These are phyloP conservation scores for Drosophila ezoana DNA, from an alignment of 2,888 invertebrate genomes.

Conservation along the genomic window DNA sequence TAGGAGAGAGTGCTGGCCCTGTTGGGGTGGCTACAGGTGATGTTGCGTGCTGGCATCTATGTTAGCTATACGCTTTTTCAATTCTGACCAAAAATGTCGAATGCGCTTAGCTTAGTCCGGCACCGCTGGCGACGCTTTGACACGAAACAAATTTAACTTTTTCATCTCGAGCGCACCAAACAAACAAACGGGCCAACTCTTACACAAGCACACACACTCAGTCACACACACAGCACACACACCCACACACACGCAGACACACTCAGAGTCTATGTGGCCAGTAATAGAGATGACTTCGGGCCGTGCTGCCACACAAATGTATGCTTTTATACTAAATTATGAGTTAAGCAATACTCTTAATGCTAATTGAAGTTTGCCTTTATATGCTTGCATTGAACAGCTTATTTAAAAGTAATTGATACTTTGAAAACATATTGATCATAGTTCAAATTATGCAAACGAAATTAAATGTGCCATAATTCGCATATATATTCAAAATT, in stretches of 20 bases:
- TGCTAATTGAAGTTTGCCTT: not conserved
- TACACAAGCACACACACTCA: slow-evolving; percentile 20
- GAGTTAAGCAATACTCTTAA: slow-evolving; percentile 3
- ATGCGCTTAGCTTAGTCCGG: slow-evolving; percentile 73
- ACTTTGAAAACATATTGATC: not conserved
- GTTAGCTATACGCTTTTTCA: slow-evolving; percentile 56
- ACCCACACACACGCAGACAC: slow-evolving; percentile 12
- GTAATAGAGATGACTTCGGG: slow-evolving; percentile 16
- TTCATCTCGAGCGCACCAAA: slow-evolving; percentile 71
- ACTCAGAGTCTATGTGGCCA: slow-evolving; percentile 16
- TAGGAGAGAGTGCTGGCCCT: not conserved
- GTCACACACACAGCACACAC: not conserved
- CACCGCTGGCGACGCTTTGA: slow-evolving; percentile 73
- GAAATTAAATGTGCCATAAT: too few relatives aligned
- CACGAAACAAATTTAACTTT: slow-evolving; percentile 81
- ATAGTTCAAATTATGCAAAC: too few relatives aligned
- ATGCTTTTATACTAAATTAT: not conserved
- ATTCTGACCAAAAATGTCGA: slow-evolving; percentile 76
- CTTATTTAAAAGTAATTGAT: not conserved
- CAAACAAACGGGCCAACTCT: slow-evolving; percentile 16
- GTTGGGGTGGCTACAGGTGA: slow-evolving; percentile 22
- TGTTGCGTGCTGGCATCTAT: slow-evolving; percentile 45
- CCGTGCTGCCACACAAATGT: slow-evolving; percentile 8
- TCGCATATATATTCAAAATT: too few relatives aligned
- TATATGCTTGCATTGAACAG: not conserved